Evolutionary conservation across 2,888 invertebrate genomes (phyloP).

Genomic region (Ferrisia virgata): DNA sequence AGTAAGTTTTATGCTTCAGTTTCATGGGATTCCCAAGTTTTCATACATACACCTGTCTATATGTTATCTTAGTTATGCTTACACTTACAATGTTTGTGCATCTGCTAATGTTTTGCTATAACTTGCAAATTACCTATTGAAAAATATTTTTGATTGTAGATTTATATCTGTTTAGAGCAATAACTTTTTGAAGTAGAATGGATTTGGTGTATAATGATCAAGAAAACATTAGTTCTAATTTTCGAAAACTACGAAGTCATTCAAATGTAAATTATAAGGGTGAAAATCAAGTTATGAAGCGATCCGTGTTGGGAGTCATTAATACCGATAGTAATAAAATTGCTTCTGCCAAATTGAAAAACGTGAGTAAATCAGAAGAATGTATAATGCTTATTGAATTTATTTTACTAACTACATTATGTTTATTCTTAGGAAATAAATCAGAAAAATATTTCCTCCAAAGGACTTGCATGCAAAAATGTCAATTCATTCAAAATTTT

Average conservation of each 20-base stretch:
- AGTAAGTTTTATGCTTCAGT: background rate
- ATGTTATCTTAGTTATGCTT: background rate
- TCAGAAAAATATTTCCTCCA: background rate
- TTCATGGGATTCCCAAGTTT: background rate
- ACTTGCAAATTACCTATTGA: background rate
- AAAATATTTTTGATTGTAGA: background rate
- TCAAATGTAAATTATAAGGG: slow-evolving; percentile 7
- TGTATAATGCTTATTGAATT: background rate
- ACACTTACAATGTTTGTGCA: background rate
- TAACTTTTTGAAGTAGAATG: slow-evolving; percentile 55
- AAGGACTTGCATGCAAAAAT: background rate
- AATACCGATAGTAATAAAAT: slow-evolving; percentile 53
- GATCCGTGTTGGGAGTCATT: slow-evolving; percentile 63
- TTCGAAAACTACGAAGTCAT: slow-evolving; percentile 17
- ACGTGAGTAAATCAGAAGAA: background rate
- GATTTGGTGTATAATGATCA: slow-evolving; percentile 57
- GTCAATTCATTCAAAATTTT: slow-evolving; percentile 20
- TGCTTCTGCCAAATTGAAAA: slow-evolving; percentile 5
- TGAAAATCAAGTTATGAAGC: slow-evolving; percentile 38
- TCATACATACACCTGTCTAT: slow-evolving; percentile 10
- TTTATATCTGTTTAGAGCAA: background rate
- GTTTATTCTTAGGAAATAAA: background rate
- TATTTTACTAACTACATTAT: background rate
- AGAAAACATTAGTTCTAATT: slow-evolving; percentile 52
- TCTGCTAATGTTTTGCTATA: background rate